Evolutionary conservation across 2,888 invertebrate genomes (phyloP), one percentile per base, ranked within the genome.

Genomic region (Amiota communis): DNA sequence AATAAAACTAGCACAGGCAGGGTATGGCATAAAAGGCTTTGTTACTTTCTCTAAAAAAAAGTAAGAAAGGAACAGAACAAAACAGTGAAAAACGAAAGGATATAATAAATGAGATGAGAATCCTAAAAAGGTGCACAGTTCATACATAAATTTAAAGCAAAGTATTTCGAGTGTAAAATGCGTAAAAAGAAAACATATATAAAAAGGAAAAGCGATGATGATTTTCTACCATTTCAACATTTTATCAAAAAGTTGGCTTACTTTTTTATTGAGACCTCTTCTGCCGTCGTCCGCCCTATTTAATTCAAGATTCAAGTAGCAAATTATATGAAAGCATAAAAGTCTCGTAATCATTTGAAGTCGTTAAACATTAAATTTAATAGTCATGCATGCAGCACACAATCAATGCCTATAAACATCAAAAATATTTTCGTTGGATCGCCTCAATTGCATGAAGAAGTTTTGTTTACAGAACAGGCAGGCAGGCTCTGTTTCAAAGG

Each of bases 31-130:
- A 63, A 36, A 23, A 46, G 63, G 63, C 63, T 63, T 63, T 23
- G 63, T 63, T 63, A 63, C 63, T 63, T 63, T 63, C 46, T n/a
- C 63, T 63, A 17, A n/a, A 63, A 63, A 63, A 8, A n/a, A n/a
- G 53, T 4, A 23, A 23, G 1, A 23, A 36, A 36, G 3, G 53
- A 12, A 53, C 53, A 53, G 12, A 53, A 53, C 12, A n/a, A 12
- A 53, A n/a, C 12, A n/a, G 2, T 8, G 53, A 53, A 53, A 53
- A 53, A 12, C 12, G n/a, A n/a, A 53, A 12, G 53, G 13, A 53
- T 53, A 53, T 53, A n/a, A 12, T n/a, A 53, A n/a, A 53, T 2
- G 12, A 53, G 12, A 53, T 53, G 53, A 12, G 53, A 53, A 53
- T 8, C n/a, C n/a, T n/a, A n/a, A 53, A n/a, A n/a, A n/a, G n/a